Conservation (phyloP, 2,888 invertebrate genomes). For the Drosophila nigritarsus region DNA sequence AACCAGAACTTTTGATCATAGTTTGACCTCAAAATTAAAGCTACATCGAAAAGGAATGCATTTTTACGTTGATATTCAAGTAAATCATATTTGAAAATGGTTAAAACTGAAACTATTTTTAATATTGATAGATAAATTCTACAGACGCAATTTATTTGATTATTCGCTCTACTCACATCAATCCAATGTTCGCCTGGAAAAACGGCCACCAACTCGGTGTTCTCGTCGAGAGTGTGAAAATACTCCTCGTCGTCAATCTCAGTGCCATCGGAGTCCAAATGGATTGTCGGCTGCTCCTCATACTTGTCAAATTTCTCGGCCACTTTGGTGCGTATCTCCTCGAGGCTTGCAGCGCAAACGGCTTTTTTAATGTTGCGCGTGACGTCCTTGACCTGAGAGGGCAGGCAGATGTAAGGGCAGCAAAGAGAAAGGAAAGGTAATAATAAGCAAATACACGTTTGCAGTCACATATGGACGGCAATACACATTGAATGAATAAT, state of each 20-base stretch:
- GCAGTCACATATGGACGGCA: constrained; percentile 46
- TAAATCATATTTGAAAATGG: no score
- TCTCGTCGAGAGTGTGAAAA: constrained; percentile 94
- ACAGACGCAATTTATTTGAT: neutral
- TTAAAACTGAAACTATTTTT: no score
- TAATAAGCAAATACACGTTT: constrained; percentile 59
- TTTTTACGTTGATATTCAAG: no score
- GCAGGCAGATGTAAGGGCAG: neutral
- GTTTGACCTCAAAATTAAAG: no score
- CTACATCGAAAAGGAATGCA: no score
- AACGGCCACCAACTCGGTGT: constrained; percentile 93
- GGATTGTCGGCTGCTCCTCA: constrained; percentile 89
- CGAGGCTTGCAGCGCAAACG: constrained; percentile 91
- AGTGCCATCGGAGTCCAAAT: constrained; percentile 96
- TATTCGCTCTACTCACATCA: constrained; percentile 81
- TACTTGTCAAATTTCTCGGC: constrained; percentile 90
- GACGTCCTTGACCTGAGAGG: constrained; percentile 87
- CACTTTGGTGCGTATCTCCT: constrained; percentile 91
- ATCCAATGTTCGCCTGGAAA: constrained; percentile 91
- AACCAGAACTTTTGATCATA: no score
- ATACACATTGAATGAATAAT: constrained; percentile 72
- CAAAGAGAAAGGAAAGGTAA: constrained; percentile 22
- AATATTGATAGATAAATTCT: neutral
- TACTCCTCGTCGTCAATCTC: constrained; percentile 98
- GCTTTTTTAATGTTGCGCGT: constrained; percentile 93